Conservation (phyloP, 2,888 invertebrate species). For the Amblyjoppa proteus region DNA sequence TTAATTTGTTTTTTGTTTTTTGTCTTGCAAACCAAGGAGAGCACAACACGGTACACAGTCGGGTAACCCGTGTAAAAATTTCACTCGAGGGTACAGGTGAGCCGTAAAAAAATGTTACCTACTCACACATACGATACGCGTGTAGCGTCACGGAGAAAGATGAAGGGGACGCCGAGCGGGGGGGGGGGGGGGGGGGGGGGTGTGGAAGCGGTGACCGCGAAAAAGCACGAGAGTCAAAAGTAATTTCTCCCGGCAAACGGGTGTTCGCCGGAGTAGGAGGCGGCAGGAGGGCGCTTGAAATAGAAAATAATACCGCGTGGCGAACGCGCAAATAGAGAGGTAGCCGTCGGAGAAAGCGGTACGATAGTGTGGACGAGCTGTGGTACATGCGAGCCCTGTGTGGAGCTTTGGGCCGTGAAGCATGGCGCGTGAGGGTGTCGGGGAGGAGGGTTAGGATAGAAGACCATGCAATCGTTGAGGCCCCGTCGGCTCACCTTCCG, state of each 20-base stretch:
- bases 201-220: conserved; percentile 44
- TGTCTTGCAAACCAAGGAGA: neutral
- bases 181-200: neutral
- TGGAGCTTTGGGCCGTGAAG: neutral
- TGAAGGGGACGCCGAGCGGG: neutral
- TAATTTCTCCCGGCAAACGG: conserved; percentile 64
- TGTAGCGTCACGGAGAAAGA: conserved; percentile 16
- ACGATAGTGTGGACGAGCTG: conserved; percentile 1
- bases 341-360: conserved; percentile 2
- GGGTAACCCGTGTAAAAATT: conserved; percentile 13
- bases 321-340: conserved; percentile 54
- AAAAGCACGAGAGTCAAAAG: conserved; percentile 56
- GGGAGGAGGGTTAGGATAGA: conserved; percentile 1
- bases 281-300: conserved; percentile 34
- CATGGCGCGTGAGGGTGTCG: neutral
- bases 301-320: conserved; percentile 56
- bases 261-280: conserved; percentile 25
- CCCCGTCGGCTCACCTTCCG: conserved; percentile 51
- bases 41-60: neutral
- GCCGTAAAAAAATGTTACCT: conserved; percentile 50
- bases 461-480: conserved; percentile 46
- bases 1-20: no score
- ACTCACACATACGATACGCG: neutral
- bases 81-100: conserved; percentile 34
- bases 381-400: neutral